Base-by-base conservation (phyloP, 1,140 invertebrate species). In the Drosophila ananassae region DNA sequence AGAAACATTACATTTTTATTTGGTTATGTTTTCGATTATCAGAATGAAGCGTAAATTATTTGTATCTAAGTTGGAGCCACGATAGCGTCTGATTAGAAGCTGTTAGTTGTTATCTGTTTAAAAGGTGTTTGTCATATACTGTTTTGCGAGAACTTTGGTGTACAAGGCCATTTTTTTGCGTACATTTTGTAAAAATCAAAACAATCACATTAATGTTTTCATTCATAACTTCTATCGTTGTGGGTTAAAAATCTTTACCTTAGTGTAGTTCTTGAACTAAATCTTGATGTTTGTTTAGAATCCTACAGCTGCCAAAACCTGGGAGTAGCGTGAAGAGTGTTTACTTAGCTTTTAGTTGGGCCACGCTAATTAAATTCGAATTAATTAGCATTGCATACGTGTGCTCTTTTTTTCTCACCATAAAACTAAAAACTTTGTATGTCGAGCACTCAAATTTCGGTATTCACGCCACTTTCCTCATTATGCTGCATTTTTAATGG, bases 291-390 rank as follows among this genome's bases (percentile, higher is more conserved):
- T 46, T 64, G 17, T 25, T 30, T 30, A 13, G 10, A n/a, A 32
- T n/a, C 32, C 41, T 21, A 17, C 41, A 21, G 1, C 41, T 44
- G 10, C 10, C 34, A 12, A 0, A 9, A 32, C 25, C 28, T 25
- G 10, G 44, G 24, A 32, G 46, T 32, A 8, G 13, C 2, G 12
- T 5, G 1, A 12, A 4, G 32, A 37, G 10, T 47, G 21, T 47
- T 17, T 47, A 24, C 44, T 47, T 6, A 28, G 63, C 63, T 46
- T 67, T 67, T 64, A 67, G 63, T 64, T 64, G 51, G 30, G 47
- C 9, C n/a, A 50, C 22, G 60, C 59, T 67, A 67, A 67, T 64
- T 64, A 67, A 67, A 67, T 53, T 64, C 47, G 13, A 67, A 53
- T 28, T 62, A 67, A 67, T 67, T 52, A 64, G 37, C 47, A 61